Evolutionary conservation across 2,888 invertebrate genomes (phyloP).

Genomic region (Eubasilissa splendida): DNA sequence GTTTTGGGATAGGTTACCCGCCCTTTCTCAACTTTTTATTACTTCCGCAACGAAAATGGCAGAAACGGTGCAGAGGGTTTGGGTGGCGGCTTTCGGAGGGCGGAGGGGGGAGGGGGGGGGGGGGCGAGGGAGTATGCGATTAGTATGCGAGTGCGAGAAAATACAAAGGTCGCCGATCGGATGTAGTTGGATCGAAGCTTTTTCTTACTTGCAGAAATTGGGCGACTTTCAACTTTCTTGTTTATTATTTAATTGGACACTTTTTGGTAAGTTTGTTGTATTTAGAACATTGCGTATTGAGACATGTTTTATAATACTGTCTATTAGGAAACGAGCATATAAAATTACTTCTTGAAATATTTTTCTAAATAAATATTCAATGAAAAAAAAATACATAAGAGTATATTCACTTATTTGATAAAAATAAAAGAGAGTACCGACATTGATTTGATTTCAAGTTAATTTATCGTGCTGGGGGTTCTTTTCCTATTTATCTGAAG

Average conservation of each 20-base stretch:
- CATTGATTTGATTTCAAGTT: no score
- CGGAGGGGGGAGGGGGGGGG: neutral
- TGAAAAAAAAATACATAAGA: no score
- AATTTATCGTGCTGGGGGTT: no score
- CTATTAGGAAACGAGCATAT: no score
- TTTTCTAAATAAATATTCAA: no score
- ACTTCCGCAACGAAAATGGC: constrained; percentile 43
- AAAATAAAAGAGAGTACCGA: no score
- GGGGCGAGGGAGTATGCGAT: neutral
- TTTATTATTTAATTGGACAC: neutral
- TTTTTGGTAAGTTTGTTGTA: no score
- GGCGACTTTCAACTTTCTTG: neutral
- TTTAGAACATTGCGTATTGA: no score
- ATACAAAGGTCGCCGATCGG: constrained; percentile 29
- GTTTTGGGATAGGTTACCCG: constrained; percentile 28
- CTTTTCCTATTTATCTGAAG: no score
- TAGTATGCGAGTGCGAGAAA: constrained; percentile 12
- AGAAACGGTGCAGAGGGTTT: neutral
- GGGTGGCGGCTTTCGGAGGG: neutral
- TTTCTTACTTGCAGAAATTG: neutral
- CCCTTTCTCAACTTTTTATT: constrained; percentile 41
- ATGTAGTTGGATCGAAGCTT: neutral
- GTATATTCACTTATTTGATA: no score
- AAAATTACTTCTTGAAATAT: no score
- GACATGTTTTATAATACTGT: no score